Conservation (phyloP, 2,888 invertebrate species). For the Plebejus anna region DNA sequence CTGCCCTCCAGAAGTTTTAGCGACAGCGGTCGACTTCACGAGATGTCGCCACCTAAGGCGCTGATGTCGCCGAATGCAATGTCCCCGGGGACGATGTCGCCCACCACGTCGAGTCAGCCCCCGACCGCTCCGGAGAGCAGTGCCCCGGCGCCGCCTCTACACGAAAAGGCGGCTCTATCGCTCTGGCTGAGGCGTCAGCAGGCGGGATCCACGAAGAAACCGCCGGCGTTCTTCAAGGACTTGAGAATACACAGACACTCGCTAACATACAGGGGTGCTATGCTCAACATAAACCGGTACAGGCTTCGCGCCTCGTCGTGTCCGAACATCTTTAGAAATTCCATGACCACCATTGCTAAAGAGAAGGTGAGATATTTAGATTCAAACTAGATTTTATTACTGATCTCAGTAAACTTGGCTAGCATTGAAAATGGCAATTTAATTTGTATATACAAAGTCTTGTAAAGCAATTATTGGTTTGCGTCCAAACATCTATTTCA, state of each 20-base stretch:
- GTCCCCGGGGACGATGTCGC: constrained; percentile 54
- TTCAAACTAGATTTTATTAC: neutral
- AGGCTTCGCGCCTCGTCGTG: constrained; percentile 91
- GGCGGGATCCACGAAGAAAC: constrained; percentile 65
- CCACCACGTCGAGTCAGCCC: constrained; percentile 42
- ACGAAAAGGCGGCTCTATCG: constrained; percentile 73
- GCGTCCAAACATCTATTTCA: neutral
- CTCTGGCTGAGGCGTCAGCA: constrained; percentile 80
- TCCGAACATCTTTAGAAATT: constrained; percentile 93
- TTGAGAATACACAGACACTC: constrained; percentile 87
- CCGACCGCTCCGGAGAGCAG: constrained; percentile 46
- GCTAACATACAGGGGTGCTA: constrained; percentile 90
- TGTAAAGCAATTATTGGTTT: neutral
- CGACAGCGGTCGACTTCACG: constrained; percentile 75
- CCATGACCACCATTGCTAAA: constrained; percentile 91
- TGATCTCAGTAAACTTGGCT: neutral
- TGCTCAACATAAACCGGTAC: constrained; percentile 90
- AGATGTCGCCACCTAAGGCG: constrained; percentile 61
- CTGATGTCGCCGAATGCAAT: constrained; percentile 53
- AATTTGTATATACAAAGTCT: neutral
- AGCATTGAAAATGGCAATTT: neutral
- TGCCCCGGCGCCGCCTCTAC: constrained; percentile 44
- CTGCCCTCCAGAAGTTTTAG: constrained; percentile 87
- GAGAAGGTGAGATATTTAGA: constrained; percentile 76
- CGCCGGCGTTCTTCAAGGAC: constrained; percentile 86